Conservation (phyloP, 1,140 invertebrate genomes). For the Zaprionus vittiger region DNA sequence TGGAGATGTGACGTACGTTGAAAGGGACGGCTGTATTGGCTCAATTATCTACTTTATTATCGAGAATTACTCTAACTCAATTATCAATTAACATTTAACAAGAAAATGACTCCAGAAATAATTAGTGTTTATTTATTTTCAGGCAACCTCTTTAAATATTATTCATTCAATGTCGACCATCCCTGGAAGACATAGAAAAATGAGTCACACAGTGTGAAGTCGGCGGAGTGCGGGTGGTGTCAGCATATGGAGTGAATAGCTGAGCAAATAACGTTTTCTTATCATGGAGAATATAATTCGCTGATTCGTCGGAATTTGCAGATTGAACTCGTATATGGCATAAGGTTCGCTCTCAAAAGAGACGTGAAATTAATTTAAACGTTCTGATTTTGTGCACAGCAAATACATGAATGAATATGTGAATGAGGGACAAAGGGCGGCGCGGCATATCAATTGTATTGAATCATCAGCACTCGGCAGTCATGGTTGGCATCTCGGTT, state of each 20-base stretch:
- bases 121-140: too few relatives aligned
- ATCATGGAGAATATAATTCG: constrained; percentile 58
- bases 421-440: constrained; percentile 29
- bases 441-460: constrained; percentile 32
- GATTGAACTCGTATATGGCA: constrained; percentile 36
- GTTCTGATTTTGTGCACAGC: constrained; percentile 45
- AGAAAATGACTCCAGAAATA: too few relatives aligned
- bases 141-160: too few relatives aligned
- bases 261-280: constrained; percentile 34
- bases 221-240: background rate
- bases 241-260: constrained; percentile 49
- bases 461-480: constrained; percentile 30
- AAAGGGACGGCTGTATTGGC: background rate
- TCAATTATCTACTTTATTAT: background rate
- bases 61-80: too few relatives aligned
- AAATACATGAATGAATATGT: background rate
- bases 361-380: constrained; percentile 75
- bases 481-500: constrained; percentile 52
- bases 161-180: background rate
- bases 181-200: background rate
- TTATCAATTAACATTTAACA: too few relatives aligned
- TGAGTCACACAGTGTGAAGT: too few relatives aligned
- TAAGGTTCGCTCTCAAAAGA: constrained; percentile 18
- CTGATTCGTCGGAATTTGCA: constrained; percentile 46
- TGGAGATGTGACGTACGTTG: constrained; percentile 1